Evolutionary conservation across 2,113 vertebrate genomes (phyloP).

Genomic region (Daubentonia madagascariensis): DNA sequence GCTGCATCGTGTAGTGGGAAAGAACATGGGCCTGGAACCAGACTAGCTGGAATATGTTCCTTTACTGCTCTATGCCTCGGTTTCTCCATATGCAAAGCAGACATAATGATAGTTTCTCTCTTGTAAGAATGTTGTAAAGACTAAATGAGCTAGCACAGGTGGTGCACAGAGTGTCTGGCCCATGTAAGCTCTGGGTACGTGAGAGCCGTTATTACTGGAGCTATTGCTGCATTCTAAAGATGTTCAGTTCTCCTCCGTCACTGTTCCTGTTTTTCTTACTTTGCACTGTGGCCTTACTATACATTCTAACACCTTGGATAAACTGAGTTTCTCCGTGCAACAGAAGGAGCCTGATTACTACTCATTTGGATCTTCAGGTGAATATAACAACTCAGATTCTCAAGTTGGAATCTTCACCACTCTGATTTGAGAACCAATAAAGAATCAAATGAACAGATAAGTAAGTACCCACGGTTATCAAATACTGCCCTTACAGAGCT

Average conservation of each 20-base stretch:
- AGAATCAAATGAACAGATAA: background rate
- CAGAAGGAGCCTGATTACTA: background rate
- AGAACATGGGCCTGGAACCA: background rate
- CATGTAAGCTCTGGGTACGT: accelerated
- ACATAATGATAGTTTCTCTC: no score
- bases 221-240: background rate
- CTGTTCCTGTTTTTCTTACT: background rate
- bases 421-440: background rate
- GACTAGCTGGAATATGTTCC: background rate
- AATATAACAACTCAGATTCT: background rate
- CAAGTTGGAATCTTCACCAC: background rate
- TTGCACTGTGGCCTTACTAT: background rate
- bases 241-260: background rate
- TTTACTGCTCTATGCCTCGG: background rate
- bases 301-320: background rate
- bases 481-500: background rate
- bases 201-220: background rate
- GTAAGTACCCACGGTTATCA: background rate
- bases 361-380: background rate
- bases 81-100: background rate
- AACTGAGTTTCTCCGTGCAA: background rate
- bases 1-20: background rate
- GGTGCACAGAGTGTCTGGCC: background rate
- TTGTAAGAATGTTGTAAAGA: background rate
- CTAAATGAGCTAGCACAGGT: background rate